These are phyloP conservation scores for Holocentrus rufus DNA, from an alignment of 2,797 vertebrate species.

Conservation along the genomic window DNA sequence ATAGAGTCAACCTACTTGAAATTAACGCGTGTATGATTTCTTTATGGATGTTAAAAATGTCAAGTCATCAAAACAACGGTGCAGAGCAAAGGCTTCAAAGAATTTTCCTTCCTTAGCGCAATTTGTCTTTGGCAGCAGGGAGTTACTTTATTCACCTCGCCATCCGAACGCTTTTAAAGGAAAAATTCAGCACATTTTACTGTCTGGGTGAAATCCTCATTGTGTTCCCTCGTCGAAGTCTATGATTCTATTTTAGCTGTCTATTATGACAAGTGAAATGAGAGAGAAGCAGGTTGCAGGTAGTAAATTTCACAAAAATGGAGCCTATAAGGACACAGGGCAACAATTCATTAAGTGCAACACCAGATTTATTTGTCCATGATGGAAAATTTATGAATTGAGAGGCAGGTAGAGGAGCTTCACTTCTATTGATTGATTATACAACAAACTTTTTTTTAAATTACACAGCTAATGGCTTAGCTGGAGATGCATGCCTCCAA, in stretches of 20 bases:
- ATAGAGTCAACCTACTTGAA: background rate
- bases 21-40: background rate
- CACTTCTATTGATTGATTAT: conserved; percentile 44
- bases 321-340: background rate
- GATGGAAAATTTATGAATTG: conserved; percentile 4
- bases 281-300: background rate
- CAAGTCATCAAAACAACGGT: conserved; percentile 6
- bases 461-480: conserved; percentile 27
- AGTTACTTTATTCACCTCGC: background rate
- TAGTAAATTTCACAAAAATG: background rate
- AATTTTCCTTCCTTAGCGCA: background rate
- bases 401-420: too few species aligned
- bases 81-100: background rate
- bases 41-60: conserved; percentile 7
- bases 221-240: background rate
- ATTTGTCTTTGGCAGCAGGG: background rate
- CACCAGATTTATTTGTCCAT: conserved; percentile 23
- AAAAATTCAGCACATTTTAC: background rate
- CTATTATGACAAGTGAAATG: background rate
- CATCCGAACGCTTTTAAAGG: background rate
- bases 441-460: conserved; percentile 38
- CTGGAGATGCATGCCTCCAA: conserved; percentile 22
- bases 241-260: background rate
- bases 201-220: background rate
- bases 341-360: conserved; percentile 4